Evolutionary conservation across 2,888 invertebrate genomes (phyloP).

Genomic region (Lasioglossum zephyrum): DNA sequence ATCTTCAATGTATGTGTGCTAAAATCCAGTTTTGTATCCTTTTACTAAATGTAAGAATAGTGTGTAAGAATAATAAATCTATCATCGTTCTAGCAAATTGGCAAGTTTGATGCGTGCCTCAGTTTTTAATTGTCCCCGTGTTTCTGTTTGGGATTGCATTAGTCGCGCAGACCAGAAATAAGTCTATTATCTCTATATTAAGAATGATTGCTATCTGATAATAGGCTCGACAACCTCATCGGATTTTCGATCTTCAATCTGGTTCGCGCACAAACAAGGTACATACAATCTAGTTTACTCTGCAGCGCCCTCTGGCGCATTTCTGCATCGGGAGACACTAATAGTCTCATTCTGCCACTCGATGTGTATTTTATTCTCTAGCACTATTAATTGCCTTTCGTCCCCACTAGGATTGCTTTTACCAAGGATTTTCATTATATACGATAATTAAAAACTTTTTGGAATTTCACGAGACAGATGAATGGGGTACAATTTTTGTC

Average conservation of each 20-base stretch:
- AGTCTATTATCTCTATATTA: slow-evolving; percentile 72
- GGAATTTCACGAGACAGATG: neutral
- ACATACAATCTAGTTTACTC: slow-evolving; percentile 57
- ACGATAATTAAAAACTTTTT: neutral
- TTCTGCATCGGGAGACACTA: slow-evolving; percentile 39
- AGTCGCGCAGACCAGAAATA: slow-evolving; percentile 68
- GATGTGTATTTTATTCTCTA: slow-evolving; percentile 30
- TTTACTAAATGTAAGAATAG: neutral
- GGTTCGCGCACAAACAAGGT: slow-evolving; percentile 57
- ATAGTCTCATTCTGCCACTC: slow-evolving; percentile 29
- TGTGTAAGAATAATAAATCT: neutral
- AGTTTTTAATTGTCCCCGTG: neutral
- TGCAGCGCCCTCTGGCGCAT: slow-evolving; percentile 36
- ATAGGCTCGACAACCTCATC: slow-evolving; percentile 61
- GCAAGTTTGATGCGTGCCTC: neutral
- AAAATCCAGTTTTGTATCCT: neutral
- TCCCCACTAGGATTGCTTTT: neutral
- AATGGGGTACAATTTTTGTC: neutral
- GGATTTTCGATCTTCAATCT: slow-evolving; percentile 65
- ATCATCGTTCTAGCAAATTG: neutral
- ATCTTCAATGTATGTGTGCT: neutral
- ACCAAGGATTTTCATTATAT: too few species aligned
- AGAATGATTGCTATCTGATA: slow-evolving; percentile 67
- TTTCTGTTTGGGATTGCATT: slow-evolving; percentile 33
- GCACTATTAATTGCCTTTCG: slow-evolving; percentile 34